A percentile compares a stretch with the other conserved stretches of the same genome.
Evolutionary conservation across 2,888 invertebrate genomes (phyloP).

Genomic region (Heterodera filipjevi): DNA sequence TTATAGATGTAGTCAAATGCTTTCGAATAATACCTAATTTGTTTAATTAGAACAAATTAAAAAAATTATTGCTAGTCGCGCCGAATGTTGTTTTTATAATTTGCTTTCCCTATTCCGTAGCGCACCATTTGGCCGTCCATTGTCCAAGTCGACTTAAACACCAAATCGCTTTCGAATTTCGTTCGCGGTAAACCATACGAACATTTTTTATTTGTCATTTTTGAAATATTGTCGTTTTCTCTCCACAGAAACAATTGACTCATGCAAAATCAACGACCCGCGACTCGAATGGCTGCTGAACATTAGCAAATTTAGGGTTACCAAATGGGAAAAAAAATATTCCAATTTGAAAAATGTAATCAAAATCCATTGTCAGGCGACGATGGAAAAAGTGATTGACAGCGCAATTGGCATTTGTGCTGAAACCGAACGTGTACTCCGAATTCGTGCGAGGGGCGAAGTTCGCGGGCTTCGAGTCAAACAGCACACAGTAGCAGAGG

Average conservation of each 20-base stretch:
- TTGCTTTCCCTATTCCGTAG: not conserved
- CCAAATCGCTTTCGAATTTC: conserved; percentile 27
- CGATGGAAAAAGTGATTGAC: conserved; percentile 28
- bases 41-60: too few relatives aligned
- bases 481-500: conserved; percentile 25
- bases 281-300: conserved; percentile 32
- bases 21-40: too few relatives aligned
- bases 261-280: conserved; percentile 31
- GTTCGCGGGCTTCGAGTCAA: conserved; percentile 28
- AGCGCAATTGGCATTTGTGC: conserved; percentile 18
- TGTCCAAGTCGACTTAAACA: conserved; percentile 31
- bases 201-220: not conserved
- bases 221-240: not conserved
- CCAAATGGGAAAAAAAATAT: not conserved
- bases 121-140: conserved; percentile 25
- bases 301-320: conserved; percentile 36
- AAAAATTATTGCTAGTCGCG: too few relatives aligned
- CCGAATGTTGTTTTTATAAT: not conserved
- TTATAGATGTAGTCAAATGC: too few relatives aligned
- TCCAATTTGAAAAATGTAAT: not conserved
- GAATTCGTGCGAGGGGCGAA: conserved; percentile 28
- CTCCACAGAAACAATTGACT: conserved; percentile 31
- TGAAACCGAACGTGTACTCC: conserved; percentile 31
- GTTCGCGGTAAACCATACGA: conserved; percentile 16
- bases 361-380: conserved; percentile 27